These are phyloP conservation scores for Melanerpes aurifrons DNA, from an alignment of 2,113 vertebrate genomes.

Conservation along the genomic window DNA sequence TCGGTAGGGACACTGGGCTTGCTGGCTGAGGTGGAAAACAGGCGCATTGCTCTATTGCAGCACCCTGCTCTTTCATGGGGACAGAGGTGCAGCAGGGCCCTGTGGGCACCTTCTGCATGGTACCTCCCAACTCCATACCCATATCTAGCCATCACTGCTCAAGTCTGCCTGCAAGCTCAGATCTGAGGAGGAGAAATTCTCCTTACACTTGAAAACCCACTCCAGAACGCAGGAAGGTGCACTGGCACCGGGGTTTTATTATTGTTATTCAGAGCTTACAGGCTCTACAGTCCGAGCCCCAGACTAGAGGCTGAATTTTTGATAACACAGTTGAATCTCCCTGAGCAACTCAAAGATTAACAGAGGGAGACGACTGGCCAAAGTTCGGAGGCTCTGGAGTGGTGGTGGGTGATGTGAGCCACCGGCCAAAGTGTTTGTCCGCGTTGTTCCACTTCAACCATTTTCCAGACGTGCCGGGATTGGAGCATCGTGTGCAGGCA, in stretches of 20 bases:
- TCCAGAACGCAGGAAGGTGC: neutral
- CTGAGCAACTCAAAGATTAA: slow-evolving; percentile 25
- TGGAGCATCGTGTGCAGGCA: neutral
- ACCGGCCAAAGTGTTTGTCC: neutral
- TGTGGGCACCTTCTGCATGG: neutral
- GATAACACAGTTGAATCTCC: slow-evolving; percentile 22
- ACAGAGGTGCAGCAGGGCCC: neutral
- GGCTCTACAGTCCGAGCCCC: neutral
- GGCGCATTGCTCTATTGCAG: neutral
- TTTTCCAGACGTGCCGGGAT: neutral
- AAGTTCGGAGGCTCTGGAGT: slow-evolving; percentile 36
- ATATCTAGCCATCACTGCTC: rapidly evolving
- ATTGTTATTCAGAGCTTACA: neutral
- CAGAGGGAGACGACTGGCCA: neutral
- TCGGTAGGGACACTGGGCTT: rapidly evolving
- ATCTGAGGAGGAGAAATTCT: neutral
- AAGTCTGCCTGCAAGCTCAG: neutral
- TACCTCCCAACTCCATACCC: rapidly evolving
- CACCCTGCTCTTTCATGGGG: neutral
- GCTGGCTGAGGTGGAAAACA: rapidly evolving
- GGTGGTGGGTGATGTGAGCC: neutral
- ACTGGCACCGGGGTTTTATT: neutral
- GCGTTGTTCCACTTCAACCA: neutral
- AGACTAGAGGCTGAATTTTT: slow-evolving; percentile 1
- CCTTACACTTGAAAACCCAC: rapidly evolving